These are phyloP conservation scores for Enteromius treurensis DNA, from an alignment of 2,797 vertebrate genomes.

Conservation along the genomic window DNA sequence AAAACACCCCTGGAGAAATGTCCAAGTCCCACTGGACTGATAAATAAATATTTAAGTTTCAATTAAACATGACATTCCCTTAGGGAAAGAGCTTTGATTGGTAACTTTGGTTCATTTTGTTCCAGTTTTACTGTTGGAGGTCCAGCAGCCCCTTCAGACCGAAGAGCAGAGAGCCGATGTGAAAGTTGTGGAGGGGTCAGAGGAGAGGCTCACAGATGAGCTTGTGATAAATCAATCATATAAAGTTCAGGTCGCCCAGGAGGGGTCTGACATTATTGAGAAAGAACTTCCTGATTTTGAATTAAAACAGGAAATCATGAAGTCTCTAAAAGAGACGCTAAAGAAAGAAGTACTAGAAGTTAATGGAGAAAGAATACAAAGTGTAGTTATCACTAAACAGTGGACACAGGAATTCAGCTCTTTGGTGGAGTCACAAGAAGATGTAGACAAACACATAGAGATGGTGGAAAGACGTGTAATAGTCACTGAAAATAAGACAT, in stretches of 20 bases:
- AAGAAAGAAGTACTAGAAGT: conserved; percentile 36
- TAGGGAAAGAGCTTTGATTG: not conserved
- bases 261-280: conserved; percentile 12
- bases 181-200: conserved; percentile 34
- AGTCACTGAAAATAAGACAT: conserved; percentile 16
- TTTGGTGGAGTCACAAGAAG: conserved; percentile 34
- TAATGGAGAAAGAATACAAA: conserved; percentile 31
- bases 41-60: conserved; percentile 26
- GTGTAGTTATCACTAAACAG: conserved; percentile 37
- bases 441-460: conserved; percentile 30
- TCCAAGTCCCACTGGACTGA: not conserved
- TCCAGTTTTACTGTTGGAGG: conserved; percentile 56
- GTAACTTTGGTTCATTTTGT: conserved; percentile 28
- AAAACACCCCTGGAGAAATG: conserved; percentile 9
- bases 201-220: conserved; percentile 19
- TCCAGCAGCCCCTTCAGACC: conserved; percentile 47
- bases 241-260: conserved; percentile 7
- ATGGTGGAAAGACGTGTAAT: conserved; percentile 4
- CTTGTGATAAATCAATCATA: conserved; percentile 36
- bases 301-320: conserved; percentile 22
- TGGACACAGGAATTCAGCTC: conserved; percentile 31
- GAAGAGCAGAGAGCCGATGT: conserved; percentile 40
- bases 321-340: conserved; percentile 4
- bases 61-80: conserved; percentile 1
- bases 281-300: conserved; percentile 26